Evolutionary conservation across 2,888 invertebrate genomes (phyloP).

Genomic region (Hecatera dysodea): DNA sequence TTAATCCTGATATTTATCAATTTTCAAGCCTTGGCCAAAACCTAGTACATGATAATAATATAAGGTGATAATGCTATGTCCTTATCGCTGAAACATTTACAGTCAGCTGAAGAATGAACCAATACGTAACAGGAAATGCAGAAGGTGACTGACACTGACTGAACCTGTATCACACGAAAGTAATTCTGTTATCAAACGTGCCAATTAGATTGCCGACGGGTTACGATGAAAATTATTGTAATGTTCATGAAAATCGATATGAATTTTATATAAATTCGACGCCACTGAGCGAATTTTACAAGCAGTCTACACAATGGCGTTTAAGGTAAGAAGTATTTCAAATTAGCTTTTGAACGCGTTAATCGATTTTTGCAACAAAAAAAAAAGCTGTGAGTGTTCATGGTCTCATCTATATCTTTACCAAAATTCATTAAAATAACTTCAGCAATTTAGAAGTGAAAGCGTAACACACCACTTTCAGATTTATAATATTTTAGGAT

Average conservation of each 20-base stretch:
- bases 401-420: too few relatives aligned
- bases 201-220: conserved; percentile 37
- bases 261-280: conserved; percentile 58
- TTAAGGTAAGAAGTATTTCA: conserved; percentile 19
- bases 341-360: neutral
- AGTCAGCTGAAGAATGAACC: neutral
- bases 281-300: neutral
- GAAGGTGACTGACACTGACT: conserved; percentile 45
- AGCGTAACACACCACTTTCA: too few relatives aligned
- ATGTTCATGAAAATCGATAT: conserved; percentile 59
- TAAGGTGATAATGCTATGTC: neutral
- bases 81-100: neutral
- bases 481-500: too few relatives aligned
- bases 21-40: too few relatives aligned
- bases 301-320: conserved; percentile 13
- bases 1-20: too few relatives aligned
- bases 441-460: too few relatives aligned
- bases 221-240: conserved; percentile 51
- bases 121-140: conserved; percentile 37
- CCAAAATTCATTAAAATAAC: too few relatives aligned
- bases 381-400: too few relatives aligned
- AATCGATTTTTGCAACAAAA: too few relatives aligned
- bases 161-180: conserved; percentile 38
- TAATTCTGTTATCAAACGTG: conserved; percentile 59
- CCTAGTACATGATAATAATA: neutral